Base-by-base conservation (phyloP, 2,113 vertebrate genomes). In the Lepidothrix coronata region DNA sequence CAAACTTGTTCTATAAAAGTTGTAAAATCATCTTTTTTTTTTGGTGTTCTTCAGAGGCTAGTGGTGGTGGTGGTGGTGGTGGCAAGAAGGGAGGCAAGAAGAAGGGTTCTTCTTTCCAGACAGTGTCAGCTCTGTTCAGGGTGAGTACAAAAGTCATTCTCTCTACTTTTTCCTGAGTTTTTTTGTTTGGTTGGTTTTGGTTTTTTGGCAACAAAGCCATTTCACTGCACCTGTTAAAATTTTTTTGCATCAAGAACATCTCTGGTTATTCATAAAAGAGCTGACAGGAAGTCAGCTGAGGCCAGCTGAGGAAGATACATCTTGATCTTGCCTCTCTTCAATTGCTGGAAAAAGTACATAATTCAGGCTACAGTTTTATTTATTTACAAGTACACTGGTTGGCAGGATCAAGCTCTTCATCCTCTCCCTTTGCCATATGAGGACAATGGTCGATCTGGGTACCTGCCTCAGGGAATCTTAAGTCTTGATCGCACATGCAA, bases 81-180 rank as follows among this genome's bases (percentile, higher is more conserved):
- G 96, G 96, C 39, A 96, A 96, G 67, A 96, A 96, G n/a, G 94
- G 96, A 30, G 96, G 94, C 71, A 96, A 96, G 75, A 96, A 96
- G 86, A 96, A 96, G 90, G 96, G 93, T 30, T 96, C 96, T 83
- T 96, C 96, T 41, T 96, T 96, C 89, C 96, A 96, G 49, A 96
- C 96, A 37, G 96, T 96, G 14, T 96, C 95, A 73, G 96, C 96
- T 86, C 95, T 96, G 58, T 96, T 96, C 63, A 70, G 95, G 25
- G 95, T 96, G 52, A 88, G 86, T 31, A 62, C 9, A 37, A 19
- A 79, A 61, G 9, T 25, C 1, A 75, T 58, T 55, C 4, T 58
- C 15, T 73, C 12, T 59, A 4, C 4, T 31, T 72, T 14, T 61
- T 18, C 4, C 8, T 22, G 27, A 13, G 3, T 19, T 12, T 20